These are phyloP conservation scores for Horisme vitalbata DNA, from an alignment of 2,888 invertebrate species.

Conservation along the genomic window DNA sequence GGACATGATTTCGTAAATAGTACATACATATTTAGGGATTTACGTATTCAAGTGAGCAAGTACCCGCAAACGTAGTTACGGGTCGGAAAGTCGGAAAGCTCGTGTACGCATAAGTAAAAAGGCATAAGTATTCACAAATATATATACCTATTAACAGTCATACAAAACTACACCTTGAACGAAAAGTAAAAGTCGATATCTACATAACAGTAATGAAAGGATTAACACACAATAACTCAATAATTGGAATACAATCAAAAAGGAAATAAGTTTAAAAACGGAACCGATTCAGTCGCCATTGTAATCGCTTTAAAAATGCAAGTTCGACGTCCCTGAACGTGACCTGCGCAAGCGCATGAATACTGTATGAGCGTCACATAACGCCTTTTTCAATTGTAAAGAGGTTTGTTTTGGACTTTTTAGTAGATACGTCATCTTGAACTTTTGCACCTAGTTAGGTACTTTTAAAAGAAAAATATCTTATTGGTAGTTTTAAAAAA, in stretches of 20 bases:
- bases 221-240: constrained; percentile 63
- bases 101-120: too few species aligned
- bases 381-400: constrained; percentile 39
- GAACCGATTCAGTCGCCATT: constrained; percentile 56
- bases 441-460: too few species aligned
- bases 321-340: constrained; percentile 78
- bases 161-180: constrained; percentile 27
- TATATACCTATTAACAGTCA: too few species aligned
- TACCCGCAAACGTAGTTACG: too few species aligned
- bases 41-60: too few species aligned
- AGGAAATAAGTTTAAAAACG: constrained; percentile 55
- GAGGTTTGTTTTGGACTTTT: constrained; percentile 17
- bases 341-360: constrained; percentile 73
- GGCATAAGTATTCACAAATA: too few species aligned
- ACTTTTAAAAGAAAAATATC: too few species aligned
- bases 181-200: constrained; percentile 32
- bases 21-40: too few species aligned
- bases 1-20: too few species aligned
- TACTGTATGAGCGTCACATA: constrained; percentile 67
- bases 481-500: too few species aligned
- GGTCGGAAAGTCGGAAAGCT: too few species aligned
- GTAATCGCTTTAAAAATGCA: constrained; percentile 73
- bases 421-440: neutral
- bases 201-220: constrained; percentile 40
- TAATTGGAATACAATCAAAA: constrained; percentile 54